These are phyloP conservation scores for Bombus vancouverensis DNA, from an alignment of 1,140 invertebrate genomes.

Conservation along the genomic window DNA sequence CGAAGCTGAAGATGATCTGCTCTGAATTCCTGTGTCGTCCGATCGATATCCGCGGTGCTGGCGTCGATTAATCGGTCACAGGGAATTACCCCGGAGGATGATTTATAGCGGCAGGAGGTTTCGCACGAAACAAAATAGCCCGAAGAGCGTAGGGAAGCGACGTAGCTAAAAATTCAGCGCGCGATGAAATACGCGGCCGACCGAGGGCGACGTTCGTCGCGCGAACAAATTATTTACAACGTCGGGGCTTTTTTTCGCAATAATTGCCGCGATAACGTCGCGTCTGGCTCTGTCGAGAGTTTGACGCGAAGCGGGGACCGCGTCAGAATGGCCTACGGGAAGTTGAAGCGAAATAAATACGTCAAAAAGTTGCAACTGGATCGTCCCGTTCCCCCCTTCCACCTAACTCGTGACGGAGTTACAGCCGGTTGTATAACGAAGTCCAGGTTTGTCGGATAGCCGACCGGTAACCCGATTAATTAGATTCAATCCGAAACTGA, in stretches of 20 bases:
- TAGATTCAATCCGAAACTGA: slow-evolving; percentile 57
- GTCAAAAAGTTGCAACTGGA: slow-evolving; percentile 1
- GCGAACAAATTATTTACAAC: slow-evolving; percentile 23
- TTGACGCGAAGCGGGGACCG: no score
- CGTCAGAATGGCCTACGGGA: background rate
- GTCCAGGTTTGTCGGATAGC: background rate
- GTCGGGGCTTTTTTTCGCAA: background rate
- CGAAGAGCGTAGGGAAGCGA: background rate
- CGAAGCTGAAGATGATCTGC: slow-evolving; percentile 11
- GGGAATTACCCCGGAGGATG: slow-evolving; percentile 1
- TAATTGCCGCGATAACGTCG: slow-evolving; percentile 34
- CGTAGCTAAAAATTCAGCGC: slow-evolving; percentile 10
- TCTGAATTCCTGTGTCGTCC: background rate
- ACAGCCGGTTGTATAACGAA: slow-evolving; percentile 13
- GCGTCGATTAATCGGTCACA: slow-evolving; percentile 28
- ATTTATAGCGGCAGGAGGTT: slow-evolving; percentile 6
- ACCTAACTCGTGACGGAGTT: background rate
- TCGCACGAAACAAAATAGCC: background rate
- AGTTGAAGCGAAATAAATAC: slow-evolving; percentile 25
- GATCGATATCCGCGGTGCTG: background rate
- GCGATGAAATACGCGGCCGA: slow-evolving; percentile 21
- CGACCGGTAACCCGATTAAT: slow-evolving; percentile 42
- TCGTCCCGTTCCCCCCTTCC: background rate
- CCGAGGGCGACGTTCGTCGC: background rate
- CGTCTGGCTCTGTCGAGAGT: background rate